Base-by-base conservation (phyloP, 2,888 invertebrate genomes). In the Thereva unica region DNA sequence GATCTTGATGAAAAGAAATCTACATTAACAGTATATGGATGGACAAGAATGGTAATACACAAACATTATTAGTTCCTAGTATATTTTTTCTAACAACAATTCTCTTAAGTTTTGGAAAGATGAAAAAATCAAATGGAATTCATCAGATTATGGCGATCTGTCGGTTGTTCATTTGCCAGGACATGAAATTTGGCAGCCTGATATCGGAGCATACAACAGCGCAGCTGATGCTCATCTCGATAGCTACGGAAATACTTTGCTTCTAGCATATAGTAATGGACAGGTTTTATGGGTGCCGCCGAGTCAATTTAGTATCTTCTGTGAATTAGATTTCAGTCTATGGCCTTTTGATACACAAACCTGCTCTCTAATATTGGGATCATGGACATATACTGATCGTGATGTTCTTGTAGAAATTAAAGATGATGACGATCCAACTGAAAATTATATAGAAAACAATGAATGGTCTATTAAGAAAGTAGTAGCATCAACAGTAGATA, bases 161-260 rank as follows among this genome's bases (percentile, higher is more conserved):
- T 81, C 80, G 23, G 78, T 78, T 52, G 78, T 89, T 42, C 84
- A 88, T 76, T 82, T 89, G 74, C 85, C 86, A 8, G 86, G 86
- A 68, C 88, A 87, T 77, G 89, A 91, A 76, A 83, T 92, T 72
- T 93, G 93, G 91, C 86, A 86, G 77, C 93, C 92, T 3, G 92
- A 91, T 77, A 82, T 91, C 69, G 72, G 78, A 69, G 83, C 91
- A n/a, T 87, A 89, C 72, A 92, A 91, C 80, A 87, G 89, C 69
- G 87, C 88, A 2, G 83, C 84, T 5, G 84, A 85, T 40, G 84
- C 83, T 49, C 83, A 84, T 8, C 83, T 86, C 47, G 87, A 85
- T 71, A 84, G 85, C 72, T 86, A 84, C 73, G 85, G 85, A 2
- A 85, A 85, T 74, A 84, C 85, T 0, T 83, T 85, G 71, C 83